A percentile compares a stretch with the other conserved stretches of the same genome.
Conservation (phyloP, 2,797 vertebrate genomes). For the Chelon auratus region DNA sequence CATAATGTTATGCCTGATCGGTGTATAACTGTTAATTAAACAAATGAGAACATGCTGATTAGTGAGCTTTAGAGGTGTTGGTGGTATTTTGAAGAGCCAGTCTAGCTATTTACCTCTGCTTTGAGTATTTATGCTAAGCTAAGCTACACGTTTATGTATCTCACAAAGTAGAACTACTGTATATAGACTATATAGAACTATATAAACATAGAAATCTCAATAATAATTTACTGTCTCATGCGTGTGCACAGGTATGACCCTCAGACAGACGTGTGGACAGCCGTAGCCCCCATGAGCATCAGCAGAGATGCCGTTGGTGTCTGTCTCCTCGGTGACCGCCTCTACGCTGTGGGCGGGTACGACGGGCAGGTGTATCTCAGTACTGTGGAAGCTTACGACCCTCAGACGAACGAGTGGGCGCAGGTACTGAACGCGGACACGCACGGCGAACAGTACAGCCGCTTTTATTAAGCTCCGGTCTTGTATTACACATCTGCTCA, state of each 20-base stretch:
- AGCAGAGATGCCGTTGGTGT: slow-evolving; percentile 98
- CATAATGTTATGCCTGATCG: neutral
- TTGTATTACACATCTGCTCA: neutral
- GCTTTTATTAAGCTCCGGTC: slow-evolving; percentile 2
- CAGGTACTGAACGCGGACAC: slow-evolving; percentile 83
- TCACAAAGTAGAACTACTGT: neutral
- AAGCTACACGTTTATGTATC: neutral
- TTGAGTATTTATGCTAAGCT: slow-evolving; percentile 3
- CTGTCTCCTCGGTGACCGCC: slow-evolving; percentile 94
- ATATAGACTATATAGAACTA: too few relatives aligned
- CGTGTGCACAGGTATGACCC: slow-evolving; percentile 91
- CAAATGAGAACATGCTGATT: neutral
- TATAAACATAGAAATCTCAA: too few relatives aligned
- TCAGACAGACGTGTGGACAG: slow-evolving; percentile 96
- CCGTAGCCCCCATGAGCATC: slow-evolving; percentile 97
- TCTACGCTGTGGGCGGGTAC: slow-evolving; percentile 97
- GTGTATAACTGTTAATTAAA: neutral
- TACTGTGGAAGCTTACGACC: slow-evolving; percentile 96
- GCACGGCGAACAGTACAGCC: neutral
- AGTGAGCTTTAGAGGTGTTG: neutral
- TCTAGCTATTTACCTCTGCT: neutral
- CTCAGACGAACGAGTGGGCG: slow-evolving; percentile 98
- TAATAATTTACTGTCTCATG: slow-evolving; percentile 1
- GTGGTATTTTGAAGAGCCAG: neutral
- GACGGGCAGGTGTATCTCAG: slow-evolving; percentile 96